phyloP scores from a whole-genome alignment of 2,888 invertebrate genomes.

The Ceraclea dissimilis region DNA sequence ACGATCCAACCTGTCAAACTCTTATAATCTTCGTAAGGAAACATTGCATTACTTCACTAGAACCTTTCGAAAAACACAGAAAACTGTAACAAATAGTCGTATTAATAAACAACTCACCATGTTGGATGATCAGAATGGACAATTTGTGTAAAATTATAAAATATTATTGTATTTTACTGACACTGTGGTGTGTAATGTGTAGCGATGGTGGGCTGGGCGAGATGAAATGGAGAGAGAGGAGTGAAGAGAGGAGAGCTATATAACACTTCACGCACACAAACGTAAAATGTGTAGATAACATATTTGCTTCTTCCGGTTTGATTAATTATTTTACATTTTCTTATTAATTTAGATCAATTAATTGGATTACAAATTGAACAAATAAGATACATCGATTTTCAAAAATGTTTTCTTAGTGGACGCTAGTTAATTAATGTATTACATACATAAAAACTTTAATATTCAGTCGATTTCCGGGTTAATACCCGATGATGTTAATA shows the following conservation, averaged over 20 bases:
- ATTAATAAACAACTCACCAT: constrained; percentile 12
- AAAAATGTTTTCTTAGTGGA: no score
- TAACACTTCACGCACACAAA: no score
- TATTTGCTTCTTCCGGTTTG: no score
- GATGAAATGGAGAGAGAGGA: constrained; percentile 8
- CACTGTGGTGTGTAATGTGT: neutral
- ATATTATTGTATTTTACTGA: neutral
- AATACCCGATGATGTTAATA: no score
- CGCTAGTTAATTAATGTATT: no score
- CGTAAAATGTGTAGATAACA: no score
- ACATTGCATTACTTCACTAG: neutral
- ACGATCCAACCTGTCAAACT: neutral
- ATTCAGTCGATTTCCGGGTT: no score
- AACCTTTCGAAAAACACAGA: neutral
- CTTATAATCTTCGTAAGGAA: neutral
- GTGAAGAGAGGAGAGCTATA: neutral
- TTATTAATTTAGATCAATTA: no score
- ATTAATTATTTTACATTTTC: no score
- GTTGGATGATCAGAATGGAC: constrained; percentile 18
- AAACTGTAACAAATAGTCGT: neutral
- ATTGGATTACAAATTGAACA: no score
- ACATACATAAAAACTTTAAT: no score
- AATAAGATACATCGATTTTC: no score
- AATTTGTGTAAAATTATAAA: neutral
- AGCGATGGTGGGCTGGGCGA: constrained; percentile 20